Conservation (phyloP, 2,888 invertebrate species). For the Teleiodes luculella region DNA sequence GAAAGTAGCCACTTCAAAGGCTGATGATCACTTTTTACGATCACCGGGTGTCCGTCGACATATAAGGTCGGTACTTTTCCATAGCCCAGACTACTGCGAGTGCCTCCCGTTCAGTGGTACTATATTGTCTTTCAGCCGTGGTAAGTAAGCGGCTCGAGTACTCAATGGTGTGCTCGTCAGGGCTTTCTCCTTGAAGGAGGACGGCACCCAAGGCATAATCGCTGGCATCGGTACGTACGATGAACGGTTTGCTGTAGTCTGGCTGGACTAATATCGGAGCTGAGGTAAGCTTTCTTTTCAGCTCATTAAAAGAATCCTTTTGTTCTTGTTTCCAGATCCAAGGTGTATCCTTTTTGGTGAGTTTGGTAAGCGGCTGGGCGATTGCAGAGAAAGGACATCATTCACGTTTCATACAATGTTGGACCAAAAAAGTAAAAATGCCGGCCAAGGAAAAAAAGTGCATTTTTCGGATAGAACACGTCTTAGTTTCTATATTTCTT, state of each 20-base stretch:
- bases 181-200: slow-evolving; percentile 29
- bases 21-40: slow-evolving; percentile 52
- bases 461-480: too few relatives aligned
- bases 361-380: slow-evolving; percentile 31
- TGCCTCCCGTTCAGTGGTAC: slow-evolving; percentile 53
- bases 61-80: too few relatives aligned
- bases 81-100: slow-evolving; percentile 25
- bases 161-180: slow-evolving; percentile 26
- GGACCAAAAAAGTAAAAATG: too few relatives aligned
- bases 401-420: too few relatives aligned
- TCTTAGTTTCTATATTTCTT: too few relatives aligned
- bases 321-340: slow-evolving; percentile 33
- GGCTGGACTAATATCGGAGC: slow-evolving; percentile 30
- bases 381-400: slow-evolving; percentile 31
- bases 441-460: too few relatives aligned
- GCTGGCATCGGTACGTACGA: slow-evolving; percentile 37
- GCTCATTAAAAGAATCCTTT: slow-evolving; percentile 19
- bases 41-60: slow-evolving; percentile 44
- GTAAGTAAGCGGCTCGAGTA: slow-evolving; percentile 29
- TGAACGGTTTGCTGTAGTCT: slow-evolving; percentile 30
- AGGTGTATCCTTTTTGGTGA: slow-evolving; percentile 31
- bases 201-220: slow-evolving; percentile 33
- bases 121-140: slow-evolving; percentile 44
- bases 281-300: slow-evolving; percentile 25
- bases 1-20: slow-evolving; percentile 54